phyloP scores from a whole-genome alignment of 2,113 vertebrate species.

The Thunnus thynnus region DNA sequence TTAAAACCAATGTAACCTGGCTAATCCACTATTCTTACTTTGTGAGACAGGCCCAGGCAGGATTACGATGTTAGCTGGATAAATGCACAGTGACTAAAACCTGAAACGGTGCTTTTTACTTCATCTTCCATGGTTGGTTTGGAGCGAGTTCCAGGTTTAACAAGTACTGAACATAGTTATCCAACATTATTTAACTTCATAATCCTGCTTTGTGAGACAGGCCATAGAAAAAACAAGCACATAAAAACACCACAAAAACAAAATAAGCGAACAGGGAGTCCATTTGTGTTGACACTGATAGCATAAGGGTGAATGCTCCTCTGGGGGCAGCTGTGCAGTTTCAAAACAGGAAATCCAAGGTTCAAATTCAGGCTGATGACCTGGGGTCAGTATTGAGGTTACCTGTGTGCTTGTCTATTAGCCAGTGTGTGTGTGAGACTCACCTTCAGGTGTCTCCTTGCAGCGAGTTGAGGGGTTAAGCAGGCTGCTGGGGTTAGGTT shows the following conservation, averaged over 20 bases:
- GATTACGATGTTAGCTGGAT: constrained; percentile 62
- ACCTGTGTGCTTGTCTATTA: background rate
- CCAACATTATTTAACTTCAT: constrained; percentile 43
- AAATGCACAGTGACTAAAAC: constrained; percentile 41
- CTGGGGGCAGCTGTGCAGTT: background rate
- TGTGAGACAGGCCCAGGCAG: constrained; percentile 62
- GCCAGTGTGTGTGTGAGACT: constrained; percentile 27
- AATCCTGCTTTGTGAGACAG: constrained; percentile 59
- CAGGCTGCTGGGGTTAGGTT: constrained; percentile 94
- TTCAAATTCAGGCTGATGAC: constrained; percentile 15
- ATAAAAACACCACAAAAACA: constrained; percentile 51
- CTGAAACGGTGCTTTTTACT: background rate
- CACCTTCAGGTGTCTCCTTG: constrained; percentile 97
- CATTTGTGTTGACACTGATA: constrained; percentile 33
- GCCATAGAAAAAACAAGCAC: constrained; percentile 48
- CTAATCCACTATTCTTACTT: constrained; percentile 50
- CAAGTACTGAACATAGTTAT: constrained; percentile 58
- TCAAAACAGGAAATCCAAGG: background rate
- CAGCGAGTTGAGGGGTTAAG: constrained; percentile 93
- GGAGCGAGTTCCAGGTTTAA: constrained; percentile 12
- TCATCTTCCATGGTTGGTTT: constrained; percentile 27
- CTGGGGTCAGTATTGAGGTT: background rate
- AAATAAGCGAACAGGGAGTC: constrained; percentile 49
- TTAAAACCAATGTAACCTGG: constrained; percentile 41
- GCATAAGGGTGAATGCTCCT: constrained; percentile 23